Percentiles rank a stretch among this genome's conserved stretches.
phyloP scores from a whole-genome alignment of 1,140 invertebrate species.

The Bathynomus jamesi region DNA sequence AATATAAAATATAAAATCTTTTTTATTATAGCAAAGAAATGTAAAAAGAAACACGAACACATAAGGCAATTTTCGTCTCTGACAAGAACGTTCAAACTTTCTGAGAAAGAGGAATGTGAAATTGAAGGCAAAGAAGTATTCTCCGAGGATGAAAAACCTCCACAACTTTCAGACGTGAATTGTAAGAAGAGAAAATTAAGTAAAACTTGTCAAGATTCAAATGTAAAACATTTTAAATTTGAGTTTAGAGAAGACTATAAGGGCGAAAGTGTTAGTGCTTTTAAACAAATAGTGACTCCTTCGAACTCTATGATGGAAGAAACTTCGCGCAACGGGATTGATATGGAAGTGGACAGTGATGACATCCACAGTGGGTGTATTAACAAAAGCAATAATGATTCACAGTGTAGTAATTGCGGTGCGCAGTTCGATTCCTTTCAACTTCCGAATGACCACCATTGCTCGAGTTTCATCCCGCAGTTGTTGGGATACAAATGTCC shows the following conservation, averaged over 20 bases:
- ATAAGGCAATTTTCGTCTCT: not conserved
- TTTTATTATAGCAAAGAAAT: not conserved
- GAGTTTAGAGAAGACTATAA: not conserved
- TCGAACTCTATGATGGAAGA: too few relatives aligned
- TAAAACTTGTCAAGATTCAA: not conserved
- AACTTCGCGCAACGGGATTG: too few relatives aligned
- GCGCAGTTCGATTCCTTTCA: not conserved
- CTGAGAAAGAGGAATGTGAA: not conserved
- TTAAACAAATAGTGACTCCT: too few relatives aligned
- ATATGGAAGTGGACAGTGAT: too few relatives aligned
- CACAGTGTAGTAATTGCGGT: too few relatives aligned
- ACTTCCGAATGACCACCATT: not conserved
- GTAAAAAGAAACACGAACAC: not conserved
- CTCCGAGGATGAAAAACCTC: too few relatives aligned
- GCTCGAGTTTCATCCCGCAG: not conserved
- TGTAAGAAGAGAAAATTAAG: not conserved
- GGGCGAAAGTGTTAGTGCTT: not conserved
- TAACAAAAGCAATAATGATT: too few relatives aligned
- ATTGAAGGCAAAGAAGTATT: too few relatives aligned
- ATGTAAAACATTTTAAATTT: not conserved
- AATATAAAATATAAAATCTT: not conserved
- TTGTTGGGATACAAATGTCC: not conserved
- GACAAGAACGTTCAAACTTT: not conserved
- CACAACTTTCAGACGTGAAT: too few relatives aligned
- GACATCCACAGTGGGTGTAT: too few relatives aligned